These are phyloP conservation scores for Odocoileus virginianus DNA, from an alignment of 2,113 vertebrate genomes.

Conservation along the genomic window DNA sequence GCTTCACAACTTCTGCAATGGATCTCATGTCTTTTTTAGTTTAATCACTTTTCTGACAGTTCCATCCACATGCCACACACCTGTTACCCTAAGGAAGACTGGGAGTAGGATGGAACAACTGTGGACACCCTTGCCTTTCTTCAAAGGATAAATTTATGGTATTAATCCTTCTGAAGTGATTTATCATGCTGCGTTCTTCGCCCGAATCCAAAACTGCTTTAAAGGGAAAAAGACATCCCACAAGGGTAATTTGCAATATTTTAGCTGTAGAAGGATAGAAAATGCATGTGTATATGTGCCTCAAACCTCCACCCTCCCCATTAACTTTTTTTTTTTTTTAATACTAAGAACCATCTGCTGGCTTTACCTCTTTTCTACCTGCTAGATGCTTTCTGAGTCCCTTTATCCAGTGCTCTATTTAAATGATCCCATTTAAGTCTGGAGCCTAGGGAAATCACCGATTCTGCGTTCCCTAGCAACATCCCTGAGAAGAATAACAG, in stretches of 20 bases:
- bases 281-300: neutral
- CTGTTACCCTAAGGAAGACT: neutral
- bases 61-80: neutral
- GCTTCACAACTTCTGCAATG: neutral
- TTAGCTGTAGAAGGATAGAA: neutral
- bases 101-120: neutral
- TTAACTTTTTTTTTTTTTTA: neutral
- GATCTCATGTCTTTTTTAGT: neutral
- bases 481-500: constrained; percentile 40
- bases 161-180: neutral
- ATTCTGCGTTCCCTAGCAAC: constrained; percentile 49
- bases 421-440: constrained; percentile 53
- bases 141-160: neutral
- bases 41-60: constrained; percentile 15
- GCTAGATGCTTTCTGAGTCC: constrained; percentile 39
- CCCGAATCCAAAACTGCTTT: neutral
- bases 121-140: neutral
- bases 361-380: constrained; percentile 40
- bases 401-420: constrained; percentile 32
- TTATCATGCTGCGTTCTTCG: neutral
- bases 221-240: neutral
- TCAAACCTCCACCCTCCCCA: neutral
- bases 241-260: neutral
- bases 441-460: constrained; percentile 51
- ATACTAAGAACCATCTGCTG: constrained; percentile 30